Evolutionary conservation across 2,888 invertebrate species (phyloP).

Genomic region (Thelaira solivaga): DNA sequence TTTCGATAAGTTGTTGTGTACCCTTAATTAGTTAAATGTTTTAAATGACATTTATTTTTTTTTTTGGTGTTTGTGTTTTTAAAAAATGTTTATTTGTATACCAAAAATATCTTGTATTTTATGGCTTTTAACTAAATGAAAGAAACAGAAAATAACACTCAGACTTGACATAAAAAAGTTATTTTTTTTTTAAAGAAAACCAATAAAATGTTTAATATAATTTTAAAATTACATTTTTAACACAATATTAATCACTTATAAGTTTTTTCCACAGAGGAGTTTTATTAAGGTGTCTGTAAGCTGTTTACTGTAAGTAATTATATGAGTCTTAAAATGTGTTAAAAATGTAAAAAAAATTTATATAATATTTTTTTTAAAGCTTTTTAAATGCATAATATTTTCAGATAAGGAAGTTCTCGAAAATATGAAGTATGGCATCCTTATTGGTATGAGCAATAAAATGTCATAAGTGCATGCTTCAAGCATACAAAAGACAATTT

Average conservation of each 20-base stretch:
- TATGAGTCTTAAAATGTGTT: too few relatives aligned
- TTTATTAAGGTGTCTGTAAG: background rate
- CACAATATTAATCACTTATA: slow-evolving; percentile 16
- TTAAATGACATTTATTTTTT: slow-evolving; percentile 18
- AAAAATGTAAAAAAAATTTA: too few relatives aligned
- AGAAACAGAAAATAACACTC: slow-evolving; percentile 11
- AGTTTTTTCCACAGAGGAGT: background rate
- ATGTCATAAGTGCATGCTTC: too few relatives aligned
- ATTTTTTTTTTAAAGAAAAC: background rate
- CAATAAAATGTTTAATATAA: slow-evolving; percentile 19
- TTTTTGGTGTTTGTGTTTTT: background rate
- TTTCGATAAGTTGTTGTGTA: slow-evolving; percentile 63
- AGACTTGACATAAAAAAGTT: background rate
- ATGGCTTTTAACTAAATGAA: slow-evolving; percentile 3
- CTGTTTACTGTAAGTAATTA: too few relatives aligned
- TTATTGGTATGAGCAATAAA: too few relatives aligned
- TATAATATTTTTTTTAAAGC: too few relatives aligned
- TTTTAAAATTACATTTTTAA: slow-evolving; percentile 14
- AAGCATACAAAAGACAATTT: too few relatives aligned
- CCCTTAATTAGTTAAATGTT: slow-evolving; percentile 72
- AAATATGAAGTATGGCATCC: too few relatives aligned
- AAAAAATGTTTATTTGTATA: slow-evolving; percentile 22
- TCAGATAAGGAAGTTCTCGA: too few relatives aligned
- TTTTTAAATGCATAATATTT: too few relatives aligned
- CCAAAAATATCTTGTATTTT: slow-evolving; percentile 31